Evolutionary conservation across 2,113 vertebrate species (phyloP), one percentile per base, ranked within the genome.

Genomic region (Actenoides hombroni): DNA sequence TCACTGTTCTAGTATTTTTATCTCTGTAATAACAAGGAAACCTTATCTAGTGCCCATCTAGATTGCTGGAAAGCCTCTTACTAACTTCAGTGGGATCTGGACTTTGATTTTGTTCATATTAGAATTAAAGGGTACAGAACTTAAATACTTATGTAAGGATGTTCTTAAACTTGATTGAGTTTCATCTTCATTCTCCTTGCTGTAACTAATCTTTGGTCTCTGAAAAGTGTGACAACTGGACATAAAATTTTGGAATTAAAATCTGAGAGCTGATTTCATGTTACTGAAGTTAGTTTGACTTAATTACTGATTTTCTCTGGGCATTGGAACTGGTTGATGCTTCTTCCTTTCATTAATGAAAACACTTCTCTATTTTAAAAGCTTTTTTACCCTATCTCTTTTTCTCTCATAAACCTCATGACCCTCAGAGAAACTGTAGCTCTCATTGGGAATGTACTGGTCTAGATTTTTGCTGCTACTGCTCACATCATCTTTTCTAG

Each of bases 401-500:
- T 70, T 88, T 57, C 31, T 88, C 11, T 94, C 25, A 33, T 78
- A 86, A 93, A 94, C 42, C 40, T 91, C 65, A 51, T n/a, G 51
- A 86, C 73, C 69, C 80, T 88, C 83, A 70, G 64, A 92, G 81
- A 88, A 93, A 81, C 65, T 68, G 46, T 56, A 83, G 80, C 68
- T 96, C 42, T 95, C 64, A 61, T 68, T 95, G 59, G 80, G 51
- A 95, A 94, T 89, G 24, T 97, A 87, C 84, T 83, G 53, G 44
- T 89, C 64, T 61, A 89, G 74, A 79, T 95, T 91, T 96, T 96
- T 96, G 92, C 93, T 95, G 91, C 94, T 96, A 73, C 64, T 95
- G 92, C 75, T 92, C 68, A 94, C 96, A 88, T 91, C 76, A 68
- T 80, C 28, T 70, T 78, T 31, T 87, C 14, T 71, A 44, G 21